Evolutionary conservation across 1,140 invertebrate species (phyloP).

Genomic region (Chrysomallon squamiferum): DNA sequence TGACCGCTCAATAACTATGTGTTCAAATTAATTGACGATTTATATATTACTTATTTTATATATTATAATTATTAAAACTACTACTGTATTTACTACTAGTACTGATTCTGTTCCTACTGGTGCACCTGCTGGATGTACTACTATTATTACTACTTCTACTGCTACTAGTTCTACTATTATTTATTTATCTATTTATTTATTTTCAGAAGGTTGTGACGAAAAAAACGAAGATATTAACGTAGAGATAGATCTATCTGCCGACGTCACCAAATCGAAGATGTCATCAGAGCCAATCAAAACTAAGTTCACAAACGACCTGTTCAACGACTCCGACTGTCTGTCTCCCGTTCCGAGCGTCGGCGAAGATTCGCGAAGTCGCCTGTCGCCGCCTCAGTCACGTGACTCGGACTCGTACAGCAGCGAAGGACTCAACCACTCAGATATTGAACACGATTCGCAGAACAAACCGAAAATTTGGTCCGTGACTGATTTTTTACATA

Average conservation of each 20-base stretch:
- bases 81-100: too few relatives aligned
- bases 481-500: constrained; percentile 28
- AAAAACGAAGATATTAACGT: constrained; percentile 13
- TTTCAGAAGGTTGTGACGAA: neutral
- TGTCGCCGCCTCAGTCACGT: constrained; percentile 20
- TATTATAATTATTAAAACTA: too few relatives aligned
- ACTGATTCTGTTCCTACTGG: too few relatives aligned
- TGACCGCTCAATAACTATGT: too few relatives aligned
- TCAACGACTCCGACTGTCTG: constrained; percentile 4
- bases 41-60: too few relatives aligned
- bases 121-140: too few relatives aligned
- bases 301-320: neutral
- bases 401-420: constrained; percentile 15
- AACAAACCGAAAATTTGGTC: constrained; percentile 39
- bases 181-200: too few relatives aligned
- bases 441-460: constrained; percentile 17
- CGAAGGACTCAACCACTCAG: constrained; percentile 12
- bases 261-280: neutral
- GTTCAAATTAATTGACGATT: too few relatives aligned
- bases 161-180: too few relatives aligned
- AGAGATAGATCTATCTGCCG: constrained; percentile 3
- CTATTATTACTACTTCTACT: too few relatives aligned
- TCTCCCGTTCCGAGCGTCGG: constrained; percentile 23
- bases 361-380: constrained; percentile 17
- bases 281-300: neutral